These are phyloP conservation scores for Caenorhabditis wallacei DNA, from an alignment of 2,888 invertebrate genomes.

Conservation along the genomic window DNA sequence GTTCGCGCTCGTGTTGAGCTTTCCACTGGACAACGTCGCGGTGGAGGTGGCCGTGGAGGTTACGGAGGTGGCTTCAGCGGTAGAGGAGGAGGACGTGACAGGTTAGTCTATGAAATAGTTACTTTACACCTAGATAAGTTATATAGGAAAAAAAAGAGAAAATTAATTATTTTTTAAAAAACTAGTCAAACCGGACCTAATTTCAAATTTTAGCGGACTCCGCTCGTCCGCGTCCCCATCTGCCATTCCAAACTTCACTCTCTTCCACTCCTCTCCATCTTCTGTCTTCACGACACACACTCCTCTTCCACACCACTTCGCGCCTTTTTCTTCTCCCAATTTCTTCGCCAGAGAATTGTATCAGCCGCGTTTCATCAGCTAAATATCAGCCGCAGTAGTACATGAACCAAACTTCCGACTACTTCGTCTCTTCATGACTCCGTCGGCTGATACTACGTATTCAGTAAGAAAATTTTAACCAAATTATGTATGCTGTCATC, in stretches of 20 bases:
- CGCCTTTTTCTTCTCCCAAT: slow-evolving; percentile 60
- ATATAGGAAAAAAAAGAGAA: no score
- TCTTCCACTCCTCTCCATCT: slow-evolving; percentile 66
- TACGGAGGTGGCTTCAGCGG: slow-evolving; percentile 66
- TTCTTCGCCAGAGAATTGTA: slow-evolving; percentile 41
- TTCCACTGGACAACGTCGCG: slow-evolving; percentile 84
- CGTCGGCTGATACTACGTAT: slow-evolving; percentile 49
- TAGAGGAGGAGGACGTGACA: slow-evolving; percentile 67
- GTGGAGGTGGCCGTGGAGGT: slow-evolving; percentile 79
- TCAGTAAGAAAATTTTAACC: slow-evolving; percentile 55
- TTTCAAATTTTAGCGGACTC: slow-evolving; percentile 72
- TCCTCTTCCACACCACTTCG: slow-evolving; percentile 53
- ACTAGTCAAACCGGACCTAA: slow-evolving; percentile 34
- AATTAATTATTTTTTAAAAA: no score
- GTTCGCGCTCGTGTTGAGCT: slow-evolving; percentile 84
- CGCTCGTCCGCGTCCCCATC: slow-evolving; percentile 69
- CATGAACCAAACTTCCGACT: slow-evolving; percentile 49
- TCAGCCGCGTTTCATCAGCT: slow-evolving; percentile 50
- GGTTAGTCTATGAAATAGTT: slow-evolving; percentile 51
- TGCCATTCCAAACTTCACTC: slow-evolving; percentile 65
- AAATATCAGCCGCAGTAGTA: slow-evolving; percentile 55
- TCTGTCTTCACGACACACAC: slow-evolving; percentile 60
- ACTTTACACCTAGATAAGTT: no score
- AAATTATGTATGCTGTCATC: slow-evolving; percentile 48
- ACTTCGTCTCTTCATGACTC: slow-evolving; percentile 52